A percentile compares a stretch with the other conserved stretches of the same genome.
Conservation (phyloP, 2,888 invertebrate genomes). For the Phengaris arion region DNA sequence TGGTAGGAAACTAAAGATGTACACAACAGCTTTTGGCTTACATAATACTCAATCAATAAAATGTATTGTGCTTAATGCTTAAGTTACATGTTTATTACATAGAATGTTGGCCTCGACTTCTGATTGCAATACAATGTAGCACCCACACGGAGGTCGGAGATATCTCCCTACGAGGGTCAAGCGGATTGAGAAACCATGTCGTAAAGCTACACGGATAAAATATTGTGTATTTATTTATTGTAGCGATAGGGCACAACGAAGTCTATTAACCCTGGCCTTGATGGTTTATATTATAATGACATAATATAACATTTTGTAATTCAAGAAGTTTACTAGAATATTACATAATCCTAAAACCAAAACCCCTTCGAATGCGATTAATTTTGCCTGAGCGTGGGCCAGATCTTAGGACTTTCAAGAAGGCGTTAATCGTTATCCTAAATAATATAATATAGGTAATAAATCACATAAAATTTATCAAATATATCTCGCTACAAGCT, state of each 20-base stretch:
- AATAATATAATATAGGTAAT: too few species aligned
- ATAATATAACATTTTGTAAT: too few species aligned
- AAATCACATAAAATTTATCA: too few species aligned
- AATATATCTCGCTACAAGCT: too few species aligned
- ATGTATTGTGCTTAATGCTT: neutral
- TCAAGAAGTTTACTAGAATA: too few species aligned
- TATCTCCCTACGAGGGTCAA: constrained; percentile 25
- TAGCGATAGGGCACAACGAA: neutral
- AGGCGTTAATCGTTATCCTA: too few species aligned
- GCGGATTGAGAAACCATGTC: constrained; percentile 22
- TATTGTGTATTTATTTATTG: neutral
- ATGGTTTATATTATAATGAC: too few species aligned
- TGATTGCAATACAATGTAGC: constrained; percentile 22
- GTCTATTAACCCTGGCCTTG: too few species aligned
- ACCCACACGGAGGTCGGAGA: constrained; percentile 13
- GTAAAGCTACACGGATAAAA: constrained; percentile 7
- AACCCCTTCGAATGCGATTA: too few species aligned
- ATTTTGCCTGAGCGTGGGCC: too few species aligned
- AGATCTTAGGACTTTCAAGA: too few species aligned
- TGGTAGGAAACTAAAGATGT: neutral
- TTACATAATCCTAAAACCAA: too few species aligned
- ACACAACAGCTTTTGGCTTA: neutral
- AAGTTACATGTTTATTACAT: neutral
- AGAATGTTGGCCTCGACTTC: neutral
- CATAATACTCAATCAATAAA: neutral